Base-by-base conservation (phyloP, 2,113 vertebrate species). In the Numida meleagris region DNA sequence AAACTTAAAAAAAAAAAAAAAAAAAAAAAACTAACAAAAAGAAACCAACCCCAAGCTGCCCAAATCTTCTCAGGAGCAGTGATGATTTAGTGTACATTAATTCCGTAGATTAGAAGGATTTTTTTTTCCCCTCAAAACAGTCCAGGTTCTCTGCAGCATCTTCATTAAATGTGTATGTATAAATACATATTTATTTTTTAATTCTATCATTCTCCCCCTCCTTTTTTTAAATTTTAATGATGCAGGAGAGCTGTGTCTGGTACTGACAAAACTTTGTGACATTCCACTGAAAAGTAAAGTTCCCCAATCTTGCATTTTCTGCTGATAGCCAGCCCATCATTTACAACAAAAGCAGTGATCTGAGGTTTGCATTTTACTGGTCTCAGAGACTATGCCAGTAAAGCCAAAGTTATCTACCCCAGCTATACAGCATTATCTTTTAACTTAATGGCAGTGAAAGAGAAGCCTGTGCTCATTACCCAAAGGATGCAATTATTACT, bases 401-500 rank as follows among this genome's bases (percentile, higher is more conserved):
- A 80, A 92, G 34, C 31, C 78, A 55, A 73, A 89, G 34, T 80
- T 77, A 77, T 75, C 79, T 83, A 61, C 43, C 72, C 34, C 42
- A 74, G 57, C 15, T 80, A 77, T 27, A 53, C 13, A 68, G 31
- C 57, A 63, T 85, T 93, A 86, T 74, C 50, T 96, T 76, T 76
- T 77, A 71, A 67, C 34, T 59, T 89, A 88, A 86, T 68, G 61
- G 70, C 91, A 91, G 61, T 57, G 57, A 78, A 95, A 82, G 82
- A 93, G 76, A 91, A 78, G 73, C 65, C 70, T 68, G 34, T 62
- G 61, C 42, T 93, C 85, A 42, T 83, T 89, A 82, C 70, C 59
- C 73, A 61, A 66, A 95, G 76, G 90, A 88, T 88, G 77, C 31
- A 86, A 79, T 92, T 93, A 90, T 93, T 93, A 72, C 76, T 93